Conservation (phyloP, 2,113 vertebrate genomes). For the Bambusicola thoracicus region DNA sequence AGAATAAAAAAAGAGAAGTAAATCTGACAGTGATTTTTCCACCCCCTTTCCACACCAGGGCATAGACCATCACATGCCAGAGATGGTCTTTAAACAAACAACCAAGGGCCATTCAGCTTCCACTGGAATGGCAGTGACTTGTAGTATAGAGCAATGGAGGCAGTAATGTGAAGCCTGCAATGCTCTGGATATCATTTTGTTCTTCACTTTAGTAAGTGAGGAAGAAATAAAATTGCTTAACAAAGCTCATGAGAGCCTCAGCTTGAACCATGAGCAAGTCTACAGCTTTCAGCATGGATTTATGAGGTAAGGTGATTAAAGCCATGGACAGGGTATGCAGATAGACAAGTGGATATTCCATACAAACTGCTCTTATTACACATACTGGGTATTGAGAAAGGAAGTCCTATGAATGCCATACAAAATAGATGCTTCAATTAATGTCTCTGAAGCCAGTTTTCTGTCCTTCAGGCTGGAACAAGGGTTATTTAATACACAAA, state of each 20-base stretch:
- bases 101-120: neutral
- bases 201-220: neutral
- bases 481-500: neutral
- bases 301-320: neutral
- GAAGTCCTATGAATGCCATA: accelerated
- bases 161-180: neutral
- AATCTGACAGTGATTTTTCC: neutral
- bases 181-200: neutral
- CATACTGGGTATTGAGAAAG: neutral
- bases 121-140: neutral
- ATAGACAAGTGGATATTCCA: neutral
- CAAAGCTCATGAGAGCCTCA: neutral
- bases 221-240: neutral
- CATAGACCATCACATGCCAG: neutral
- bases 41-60: neutral
- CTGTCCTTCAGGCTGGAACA: neutral
- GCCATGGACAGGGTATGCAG: too few species aligned
- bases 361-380: neutral
- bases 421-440: neutral
- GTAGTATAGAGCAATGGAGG: neutral
- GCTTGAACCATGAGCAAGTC: neutral
- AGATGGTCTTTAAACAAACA: neutral
- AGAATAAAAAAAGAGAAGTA: neutral
- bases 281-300: neutral
- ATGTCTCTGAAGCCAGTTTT: neutral